Base-by-base conservation (phyloP, 2,888 invertebrate species). In the Phragmatobia fuliginosa region DNA sequence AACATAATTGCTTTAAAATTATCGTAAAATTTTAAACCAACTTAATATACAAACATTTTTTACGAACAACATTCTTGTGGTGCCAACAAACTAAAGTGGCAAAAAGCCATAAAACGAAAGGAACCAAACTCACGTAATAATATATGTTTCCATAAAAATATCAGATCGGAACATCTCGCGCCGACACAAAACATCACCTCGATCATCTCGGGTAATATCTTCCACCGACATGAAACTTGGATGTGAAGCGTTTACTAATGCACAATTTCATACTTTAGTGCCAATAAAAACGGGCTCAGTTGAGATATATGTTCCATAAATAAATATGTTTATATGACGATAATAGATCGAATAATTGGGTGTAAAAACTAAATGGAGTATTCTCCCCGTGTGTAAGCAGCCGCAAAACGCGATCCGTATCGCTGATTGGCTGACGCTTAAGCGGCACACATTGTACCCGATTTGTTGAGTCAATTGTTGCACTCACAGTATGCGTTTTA, bases 191-290 rank as follows among this genome's bases (percentile, higher is more conserved):
- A 89, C 89, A 84, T 84, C 86, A 85, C 88, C 89, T 88, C 88
- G 89, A 92, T 90, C 89, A 92, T 93, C 92, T 88, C 87, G 81
- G 90, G 91, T 93, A 92, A 94, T 92, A 87, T 86, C 80, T 85
- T 81, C 79, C 80, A 75, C 83, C 86, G 91, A 92, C 91, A 90
- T 88, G 91, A 90, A 85, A 85, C 86, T 78, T 77, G 81, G 82
- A 91, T 91, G 91, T 92, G 93, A 92, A 92, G 91, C 91, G 91
- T 86, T 87, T 90, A 90, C 92, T 92, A 93, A 94, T 92, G 89
- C 87, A 87, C 88, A 92, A 92, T 93, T 93, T 92, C 89, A 89
- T 90, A 91, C 90, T 94, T 94, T 93, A 94, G 82, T 92, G 88
- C 88, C 92, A 86, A 91, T 94, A 94, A 94, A 94, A 90, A 78